Conservation (phyloP, 2,888 invertebrate species). For the Himalopsyche tibetana region DNA sequence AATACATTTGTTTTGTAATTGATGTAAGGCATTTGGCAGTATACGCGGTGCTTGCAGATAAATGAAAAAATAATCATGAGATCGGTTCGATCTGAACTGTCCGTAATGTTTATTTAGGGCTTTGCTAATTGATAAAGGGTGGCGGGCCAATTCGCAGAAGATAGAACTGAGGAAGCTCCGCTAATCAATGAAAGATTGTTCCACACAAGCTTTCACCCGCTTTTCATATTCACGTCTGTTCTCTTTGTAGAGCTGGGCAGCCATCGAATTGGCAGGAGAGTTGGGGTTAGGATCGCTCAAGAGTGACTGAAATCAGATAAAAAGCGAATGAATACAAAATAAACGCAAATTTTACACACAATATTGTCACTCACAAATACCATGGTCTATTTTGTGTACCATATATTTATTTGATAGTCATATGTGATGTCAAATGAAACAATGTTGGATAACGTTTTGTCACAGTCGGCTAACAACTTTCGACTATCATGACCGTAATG, state of each 20-base stretch:
- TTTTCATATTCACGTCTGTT: constrained; percentile 99
- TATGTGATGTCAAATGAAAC: too few species aligned
- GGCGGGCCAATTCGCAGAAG: constrained; percentile 42
- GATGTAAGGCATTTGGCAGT: constrained; percentile 63
- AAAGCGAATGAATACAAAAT: constrained; percentile 29
- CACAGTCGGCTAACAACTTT: too few species aligned
- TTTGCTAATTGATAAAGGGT: constrained; percentile 40
- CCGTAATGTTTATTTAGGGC: constrained; percentile 27
- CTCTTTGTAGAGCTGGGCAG: constrained; percentile 99
- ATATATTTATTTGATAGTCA: too few species aligned
- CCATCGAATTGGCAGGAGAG: constrained; percentile 99
- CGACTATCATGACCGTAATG: too few species aligned
- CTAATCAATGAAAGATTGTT: constrained; percentile 99
- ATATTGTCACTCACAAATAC: too few species aligned
- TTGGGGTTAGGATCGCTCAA: constrained; percentile 99
- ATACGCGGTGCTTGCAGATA: constrained; percentile 45
- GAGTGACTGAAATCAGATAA: constrained; percentile 87
- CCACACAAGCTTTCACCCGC: constrained; percentile 99
- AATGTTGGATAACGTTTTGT: too few species aligned
- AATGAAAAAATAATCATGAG: constrained; percentile 22
- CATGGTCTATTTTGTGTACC: too few species aligned
- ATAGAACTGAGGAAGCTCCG: constrained; percentile 44
- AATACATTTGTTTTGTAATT: constrained; percentile 34
- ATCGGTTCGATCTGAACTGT: constrained; percentile 26
- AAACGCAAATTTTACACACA: constrained; percentile 58